Base-by-base conservation (phyloP, 92 coral and sea anemone species). In the Virgularia gustaviana region DNA sequence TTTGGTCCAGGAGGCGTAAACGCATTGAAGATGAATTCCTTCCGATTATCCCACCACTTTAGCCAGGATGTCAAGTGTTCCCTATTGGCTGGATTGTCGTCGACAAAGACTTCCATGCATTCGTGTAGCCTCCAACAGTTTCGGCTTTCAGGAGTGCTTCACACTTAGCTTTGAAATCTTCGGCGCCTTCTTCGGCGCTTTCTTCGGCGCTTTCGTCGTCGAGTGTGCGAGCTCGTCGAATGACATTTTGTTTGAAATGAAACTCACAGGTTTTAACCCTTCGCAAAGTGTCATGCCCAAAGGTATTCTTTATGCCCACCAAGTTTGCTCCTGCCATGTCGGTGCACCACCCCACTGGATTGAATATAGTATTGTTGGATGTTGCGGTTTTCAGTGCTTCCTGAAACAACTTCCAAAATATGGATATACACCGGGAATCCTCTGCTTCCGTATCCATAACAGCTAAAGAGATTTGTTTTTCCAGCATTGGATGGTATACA, bases 381-480 rank as follows among this genome's bases (percentile, higher is more conserved):
- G 78, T 64, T 29, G 68, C 82, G 43, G 65, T 78, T n/a, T 18
- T 13, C 32, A 75, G 9, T 24, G 49, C 75, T 20, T 31, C 85
- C 53, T 80, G 73, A 47, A 74, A 43, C 20, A 80, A 37, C 49
- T 28, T 44, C 68, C 75, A 80, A 53, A 80, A 74, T 4, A 74
- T 6, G 13, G 68, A 39, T 53, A 74, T 64, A 19, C 64, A 57
- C 43, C 44, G 68, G 29, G 39, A 65, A 31, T 53, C 57, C 36
- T 78, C 83, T 57, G 55, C 28, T 16, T 22, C 71, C 16, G 60
- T 33, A 33, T 78, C 78, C 79, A 71, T 78, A 3, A 71, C 60
- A 2, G 79, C 79, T 55, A 70, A 54, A 29, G 70, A 58, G 28
- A 78, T 43, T 45, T 70, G 83, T 27, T 47, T 10, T 34, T 43